Evolutionary conservation across 2,888 invertebrate genomes (phyloP), one percentile per base, ranked within the genome.

Genomic region (Heliconius cydno): DNA sequence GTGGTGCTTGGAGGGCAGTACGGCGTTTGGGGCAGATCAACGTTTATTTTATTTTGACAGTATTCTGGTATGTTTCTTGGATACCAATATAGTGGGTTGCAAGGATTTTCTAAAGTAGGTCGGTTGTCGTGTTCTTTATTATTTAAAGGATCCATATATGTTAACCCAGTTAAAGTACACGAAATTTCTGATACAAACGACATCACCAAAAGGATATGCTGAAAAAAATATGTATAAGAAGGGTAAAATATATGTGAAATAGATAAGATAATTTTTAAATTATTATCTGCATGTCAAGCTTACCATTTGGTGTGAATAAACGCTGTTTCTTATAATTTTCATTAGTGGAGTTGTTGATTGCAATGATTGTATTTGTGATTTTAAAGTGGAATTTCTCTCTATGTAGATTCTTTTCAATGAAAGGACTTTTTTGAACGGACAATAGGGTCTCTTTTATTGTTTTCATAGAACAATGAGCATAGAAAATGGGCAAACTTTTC

Each of bases 51-150:
- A 41, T 72, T 80, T 34, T 85, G 75, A 76, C 88, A 89, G 72
- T 86, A 87, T 12, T 87, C 86, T 22, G 89, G 89, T 19, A 88
- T 84, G 25, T 81, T 75, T 78, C 81, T 85, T 3, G 89, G 89
- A 78, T 92, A 94, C 94, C 94, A 94, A 79, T 91, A 94, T 0
- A 92, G 84, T 1, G 92, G 91, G 67, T 93, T 91, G 83, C 94
- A 94, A 3, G 91, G 90, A 81, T 94, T 87, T 28, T 87, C 85
- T 85, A 1, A 82, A 78, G 30, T 75, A 34, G 65, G 3, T 25
- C 46, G 57, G 71, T 75, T 71, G 79, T 28, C 72, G 73, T 81
- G 30, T 81, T 81, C 19, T 80, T 77, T 30, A 19, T 38, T 38
- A 10, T 81, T 84, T 0, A 88, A 30, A 1, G 86, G 81, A 52